These are phyloP conservation scores for Eueides isabella DNA, from an alignment of 1,140 invertebrate genomes.

Conservation along the genomic window DNA sequence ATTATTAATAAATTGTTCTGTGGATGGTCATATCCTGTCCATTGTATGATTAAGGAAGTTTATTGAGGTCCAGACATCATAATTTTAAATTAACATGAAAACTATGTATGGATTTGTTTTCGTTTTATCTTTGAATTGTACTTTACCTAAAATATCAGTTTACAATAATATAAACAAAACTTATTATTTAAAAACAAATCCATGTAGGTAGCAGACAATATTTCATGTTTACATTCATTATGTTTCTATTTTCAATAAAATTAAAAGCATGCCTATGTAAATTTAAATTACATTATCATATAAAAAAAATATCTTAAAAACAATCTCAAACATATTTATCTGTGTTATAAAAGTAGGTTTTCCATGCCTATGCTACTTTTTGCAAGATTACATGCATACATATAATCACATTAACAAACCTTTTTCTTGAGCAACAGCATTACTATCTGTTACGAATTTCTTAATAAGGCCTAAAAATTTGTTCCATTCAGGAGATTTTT, in stretches of 20 bases:
- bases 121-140: background rate
- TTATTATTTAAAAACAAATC: no score
- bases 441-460: slow-evolving; percentile 97
- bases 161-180: no score
- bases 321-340: no score
- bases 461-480: slow-evolving; percentile 96
- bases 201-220: no score
- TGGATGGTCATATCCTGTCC: background rate
- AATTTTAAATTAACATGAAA: background rate
- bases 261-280: no score
- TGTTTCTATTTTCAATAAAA: no score
- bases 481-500: slow-evolving; percentile 96
- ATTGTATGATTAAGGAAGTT: slow-evolving; percentile 6
- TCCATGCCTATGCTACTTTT: no score
- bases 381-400: no score
- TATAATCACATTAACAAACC: slow-evolving; percentile 75
- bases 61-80: background rate
- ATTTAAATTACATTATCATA: no score
- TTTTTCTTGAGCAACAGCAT: slow-evolving; percentile 98
- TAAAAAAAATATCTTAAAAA: no score
- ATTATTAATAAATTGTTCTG: slow-evolving; percentile 15
- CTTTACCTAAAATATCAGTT: background rate
- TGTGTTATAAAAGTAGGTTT: no score
- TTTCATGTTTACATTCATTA: no score
- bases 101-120: background rate